phyloP scores from a whole-genome alignment of 2,113 vertebrate species.

The Leucopsar rothschildi region DNA sequence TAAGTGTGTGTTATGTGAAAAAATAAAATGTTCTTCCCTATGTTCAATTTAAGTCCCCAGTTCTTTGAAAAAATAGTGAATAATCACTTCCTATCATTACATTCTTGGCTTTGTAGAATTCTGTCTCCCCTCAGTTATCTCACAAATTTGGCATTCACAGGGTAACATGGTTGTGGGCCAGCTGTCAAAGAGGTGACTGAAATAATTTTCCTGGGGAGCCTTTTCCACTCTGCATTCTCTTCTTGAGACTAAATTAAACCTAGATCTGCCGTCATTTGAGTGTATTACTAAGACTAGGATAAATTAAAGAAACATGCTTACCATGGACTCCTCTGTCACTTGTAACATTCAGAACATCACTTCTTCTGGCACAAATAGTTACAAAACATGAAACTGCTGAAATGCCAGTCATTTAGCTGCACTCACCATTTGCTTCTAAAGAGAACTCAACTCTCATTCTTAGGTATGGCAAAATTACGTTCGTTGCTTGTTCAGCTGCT shows the following conservation, averaged over 20 bases:
- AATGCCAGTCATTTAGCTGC: not conserved
- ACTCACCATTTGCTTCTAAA: not conserved
- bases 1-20: not conserved
- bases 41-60: not conserved
- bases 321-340: not conserved
- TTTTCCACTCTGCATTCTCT: not conserved
- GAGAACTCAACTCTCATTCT: not conserved
- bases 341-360: not conserved
- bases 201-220: not conserved
- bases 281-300: not conserved
- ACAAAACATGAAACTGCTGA: not conserved
- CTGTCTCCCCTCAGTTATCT: not conserved
- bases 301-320: not conserved
- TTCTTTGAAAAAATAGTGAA: not conserved
- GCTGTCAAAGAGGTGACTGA: constrained; percentile 17
- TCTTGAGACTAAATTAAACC: not conserved
- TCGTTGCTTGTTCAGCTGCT: not conserved
- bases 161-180: not conserved
- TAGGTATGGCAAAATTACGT: not conserved
- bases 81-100: not conserved
- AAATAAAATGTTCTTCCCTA: not conserved
- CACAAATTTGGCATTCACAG: not conserved
- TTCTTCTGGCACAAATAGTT: not conserved
- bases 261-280: not conserved
- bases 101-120: not conserved